These are phyloP conservation scores for Drosophila barbarae DNA, from an alignment of 2,888 invertebrate genomes.

Conservation along the genomic window DNA sequence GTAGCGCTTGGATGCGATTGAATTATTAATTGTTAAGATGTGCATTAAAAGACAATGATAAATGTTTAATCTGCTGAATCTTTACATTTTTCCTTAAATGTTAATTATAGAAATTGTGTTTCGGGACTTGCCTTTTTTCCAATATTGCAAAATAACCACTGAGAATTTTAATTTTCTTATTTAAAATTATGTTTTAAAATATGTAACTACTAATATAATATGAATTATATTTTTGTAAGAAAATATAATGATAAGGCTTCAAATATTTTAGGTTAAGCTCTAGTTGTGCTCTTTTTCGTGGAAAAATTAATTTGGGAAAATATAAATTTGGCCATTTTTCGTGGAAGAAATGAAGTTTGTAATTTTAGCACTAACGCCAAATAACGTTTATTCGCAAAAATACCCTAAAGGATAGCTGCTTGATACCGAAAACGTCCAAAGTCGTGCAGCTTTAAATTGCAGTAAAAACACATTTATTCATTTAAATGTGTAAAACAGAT, in stretches of 20 bases:
- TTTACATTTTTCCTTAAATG: neutral
- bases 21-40: constrained; percentile 34
- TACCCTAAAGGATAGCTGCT: neutral
- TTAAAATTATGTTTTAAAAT: neutral
- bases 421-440: neutral
- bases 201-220: no score
- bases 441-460: no score
- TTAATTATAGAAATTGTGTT: neutral
- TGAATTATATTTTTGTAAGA: neutral
- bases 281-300: neutral
- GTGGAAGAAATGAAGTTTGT: neutral
- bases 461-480: neutral
- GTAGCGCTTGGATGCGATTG: constrained; percentile 21
- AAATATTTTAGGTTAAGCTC: no score
- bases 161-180: neutral
- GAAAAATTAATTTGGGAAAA: neutral
- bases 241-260: neutral
- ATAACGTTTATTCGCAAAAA: neutral
- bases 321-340: neutral
- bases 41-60: constrained; percentile 46
- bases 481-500: neutral
- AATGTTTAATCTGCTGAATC: constrained; percentile 4
- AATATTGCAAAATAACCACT: neutral
- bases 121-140: neutral
- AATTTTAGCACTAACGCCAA: constrained; percentile 3